Evolutionary conservation across 2,888 invertebrate species (phyloP), one percentile per base, ranked within the genome.

Genomic region (Cheilosia vulpina): DNA sequence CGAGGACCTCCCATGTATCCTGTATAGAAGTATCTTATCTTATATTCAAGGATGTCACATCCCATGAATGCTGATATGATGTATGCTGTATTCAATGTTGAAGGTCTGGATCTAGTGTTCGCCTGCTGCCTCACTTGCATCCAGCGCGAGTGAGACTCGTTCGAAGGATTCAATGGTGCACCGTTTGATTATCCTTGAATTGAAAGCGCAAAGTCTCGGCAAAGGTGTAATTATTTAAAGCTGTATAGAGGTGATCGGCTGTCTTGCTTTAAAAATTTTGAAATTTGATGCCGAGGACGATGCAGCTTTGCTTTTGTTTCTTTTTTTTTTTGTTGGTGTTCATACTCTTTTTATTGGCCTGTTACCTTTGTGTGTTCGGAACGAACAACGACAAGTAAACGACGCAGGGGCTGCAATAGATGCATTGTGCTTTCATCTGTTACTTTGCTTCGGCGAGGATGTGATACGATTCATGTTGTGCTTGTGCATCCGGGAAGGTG

Each of bases 61-160:
- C 87, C 87, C 68, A 87, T 87, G 87, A 87, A 87, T 87, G 87
- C 80, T 87, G 87, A 87, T 87, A 87, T 87, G 87, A 83, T 71
- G 75, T 76, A 76, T 80, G 65, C 71, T 66, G 69, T 80, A 76
- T 71, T 84, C 84, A 66, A 69, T 75, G 75, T 41, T 27, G 66
- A 76, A 71, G 60, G 57, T 73, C 52, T 66, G 65, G 58, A 76
- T 43, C 69, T 57, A 31, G 58, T 21, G 68, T 73, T 57, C 53
- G 58, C 21, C 15, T 43, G 15, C 31, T 52, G 52, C 52, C 52
- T 21, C 5, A 4, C 31, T 76, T 84, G 71, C 84, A 80, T 84
- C 84, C 60, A 38, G 60, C 50, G 75, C 57, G 47, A 53, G 38
- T 31, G 19, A 58, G 63, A 68, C 73, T 68, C 63, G 63, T 68